These are phyloP conservation scores for Plodia interpunctella DNA, from an alignment of 1,140 invertebrate species.

Conservation along the genomic window DNA sequence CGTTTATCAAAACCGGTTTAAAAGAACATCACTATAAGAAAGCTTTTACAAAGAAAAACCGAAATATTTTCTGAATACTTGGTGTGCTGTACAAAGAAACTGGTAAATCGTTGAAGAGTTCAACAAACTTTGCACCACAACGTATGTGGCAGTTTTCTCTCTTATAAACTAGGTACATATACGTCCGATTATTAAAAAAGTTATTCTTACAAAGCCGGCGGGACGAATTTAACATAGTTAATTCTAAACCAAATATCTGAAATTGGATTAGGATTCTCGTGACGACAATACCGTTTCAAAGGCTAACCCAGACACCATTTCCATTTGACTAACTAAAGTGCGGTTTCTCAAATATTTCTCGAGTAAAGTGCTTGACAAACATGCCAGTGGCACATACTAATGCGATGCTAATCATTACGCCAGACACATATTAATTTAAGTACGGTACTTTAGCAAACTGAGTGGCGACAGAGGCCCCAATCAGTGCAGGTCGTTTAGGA, in stretches of 20 bases:
- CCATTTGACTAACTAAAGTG: not conserved
- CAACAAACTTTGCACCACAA: not conserved
- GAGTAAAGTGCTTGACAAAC: constrained; percentile 42
- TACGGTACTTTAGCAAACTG: constrained; percentile 42
- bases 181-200: too few relatives aligned
- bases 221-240: not conserved
- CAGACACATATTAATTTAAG: constrained; percentile 66
- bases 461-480: constrained; percentile 14
- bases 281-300: too few relatives aligned
- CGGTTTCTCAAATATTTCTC: constrained; percentile 55
- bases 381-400: constrained; percentile 54
- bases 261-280: too few relatives aligned
- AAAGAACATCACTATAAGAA: constrained; percentile 16
- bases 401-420: constrained; percentile 62
- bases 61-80: not conserved
- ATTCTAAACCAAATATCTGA: too few relatives aligned
- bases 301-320: too few relatives aligned
- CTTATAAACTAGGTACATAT: not conserved
- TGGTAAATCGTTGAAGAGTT: constrained; percentile 7
- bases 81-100: constrained; percentile 8
- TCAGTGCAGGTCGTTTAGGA: constrained; percentile 49
- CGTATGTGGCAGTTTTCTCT: not conserved
- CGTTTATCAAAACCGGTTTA: constrained; percentile 16
- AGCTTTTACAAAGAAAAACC: constrained; percentile 13
- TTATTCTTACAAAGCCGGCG: too few relatives aligned